These are phyloP conservation scores for Callimorpha dominula DNA, from an alignment of 2,888 invertebrate genomes.

Conservation along the genomic window DNA sequence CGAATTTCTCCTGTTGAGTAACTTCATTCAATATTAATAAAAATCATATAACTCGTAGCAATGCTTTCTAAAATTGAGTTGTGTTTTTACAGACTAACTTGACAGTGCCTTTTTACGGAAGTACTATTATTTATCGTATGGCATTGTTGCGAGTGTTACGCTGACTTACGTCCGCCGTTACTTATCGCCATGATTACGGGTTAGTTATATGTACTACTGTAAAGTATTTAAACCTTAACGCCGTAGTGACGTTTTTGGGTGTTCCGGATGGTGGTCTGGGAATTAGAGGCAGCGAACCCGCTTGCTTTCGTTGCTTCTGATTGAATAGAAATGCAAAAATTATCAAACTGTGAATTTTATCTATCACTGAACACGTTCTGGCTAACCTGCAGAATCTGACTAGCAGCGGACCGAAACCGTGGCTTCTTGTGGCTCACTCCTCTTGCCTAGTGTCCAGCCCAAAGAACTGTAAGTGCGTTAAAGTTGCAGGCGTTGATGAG, in stretches of 20 bases:
- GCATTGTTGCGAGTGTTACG: background rate
- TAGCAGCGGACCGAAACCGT: background rate
- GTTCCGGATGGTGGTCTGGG: background rate
- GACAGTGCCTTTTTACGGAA: conserved; percentile 2
- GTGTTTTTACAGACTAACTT: background rate
- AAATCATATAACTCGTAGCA: background rate
- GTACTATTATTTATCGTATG: background rate
- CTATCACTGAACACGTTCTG: background rate
- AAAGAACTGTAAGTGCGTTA: background rate
- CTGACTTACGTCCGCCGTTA: conserved; percentile 2
- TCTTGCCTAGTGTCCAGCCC: background rate
- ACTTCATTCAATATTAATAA: conserved; percentile 13
- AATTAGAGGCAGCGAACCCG: background rate
- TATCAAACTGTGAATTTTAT: background rate
- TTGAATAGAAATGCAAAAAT: background rate
- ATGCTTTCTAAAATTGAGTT: conserved; percentile 1
- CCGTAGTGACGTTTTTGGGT: background rate
- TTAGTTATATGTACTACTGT: conserved; percentile 6
- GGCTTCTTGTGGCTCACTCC: background rate
- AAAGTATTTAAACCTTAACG: background rate
- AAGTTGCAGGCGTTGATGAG: no score
- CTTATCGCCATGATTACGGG: background rate
- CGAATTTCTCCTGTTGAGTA: conserved; percentile 8
- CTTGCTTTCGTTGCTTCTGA: background rate
- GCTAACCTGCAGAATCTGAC: background rate